These are phyloP conservation scores for Phrynosoma platyrhinos DNA, from an alignment of 2,113 vertebrate genomes.

Conservation along the genomic window DNA sequence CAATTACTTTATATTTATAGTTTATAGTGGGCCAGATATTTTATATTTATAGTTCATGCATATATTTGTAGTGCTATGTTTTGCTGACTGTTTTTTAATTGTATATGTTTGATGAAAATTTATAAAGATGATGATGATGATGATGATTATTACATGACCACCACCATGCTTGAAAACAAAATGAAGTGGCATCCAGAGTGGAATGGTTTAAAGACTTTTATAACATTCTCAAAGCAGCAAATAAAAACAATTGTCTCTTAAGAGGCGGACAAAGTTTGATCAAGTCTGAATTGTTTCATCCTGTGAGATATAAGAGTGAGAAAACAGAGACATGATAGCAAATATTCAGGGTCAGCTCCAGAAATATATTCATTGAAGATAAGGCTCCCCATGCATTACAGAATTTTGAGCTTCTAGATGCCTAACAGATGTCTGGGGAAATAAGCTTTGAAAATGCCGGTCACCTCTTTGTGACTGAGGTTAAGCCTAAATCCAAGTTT, in stretches of 20 bases:
- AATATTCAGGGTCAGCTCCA: not conserved
- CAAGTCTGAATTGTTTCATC: not conserved
- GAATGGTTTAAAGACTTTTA: not conserved
- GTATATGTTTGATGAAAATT: too few relatives aligned
- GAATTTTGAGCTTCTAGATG: not conserved
- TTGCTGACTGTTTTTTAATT: too few relatives aligned
- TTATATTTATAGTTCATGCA: too few relatives aligned
- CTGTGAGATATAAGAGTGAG: not conserved
- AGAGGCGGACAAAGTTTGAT: not conserved
- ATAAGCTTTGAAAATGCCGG: not conserved
- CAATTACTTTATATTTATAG: too few relatives aligned
- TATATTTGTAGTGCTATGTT: too few relatives aligned
- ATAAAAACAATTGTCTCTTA: not conserved
- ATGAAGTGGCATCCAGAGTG: not conserved
- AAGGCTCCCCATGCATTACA: not conserved
- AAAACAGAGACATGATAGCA: not conserved
- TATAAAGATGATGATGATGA: too few relatives aligned
- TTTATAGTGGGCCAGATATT: too few relatives aligned
- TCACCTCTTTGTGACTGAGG: not conserved
- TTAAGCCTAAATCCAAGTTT: not conserved
- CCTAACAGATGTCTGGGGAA: not conserved
- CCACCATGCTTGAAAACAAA: too few relatives aligned
- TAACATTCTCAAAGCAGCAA: not conserved
- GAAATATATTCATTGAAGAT: not conserved
- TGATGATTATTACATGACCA: too few relatives aligned